Conservation (phyloP, 1,140 invertebrate species). For the Lordiphosa clarofinis region DNA sequence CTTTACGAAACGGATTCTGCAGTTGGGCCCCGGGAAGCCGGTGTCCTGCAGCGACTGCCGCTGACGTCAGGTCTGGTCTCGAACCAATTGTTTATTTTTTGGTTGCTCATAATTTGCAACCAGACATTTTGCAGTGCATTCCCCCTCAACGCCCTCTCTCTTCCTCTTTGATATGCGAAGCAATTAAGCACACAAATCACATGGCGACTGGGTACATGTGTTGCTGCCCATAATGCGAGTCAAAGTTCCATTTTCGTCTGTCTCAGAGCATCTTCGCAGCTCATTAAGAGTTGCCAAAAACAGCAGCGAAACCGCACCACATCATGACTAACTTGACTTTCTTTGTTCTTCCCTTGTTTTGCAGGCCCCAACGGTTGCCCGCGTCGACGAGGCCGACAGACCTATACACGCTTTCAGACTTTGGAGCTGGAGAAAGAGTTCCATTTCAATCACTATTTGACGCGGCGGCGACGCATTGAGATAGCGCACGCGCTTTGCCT, state of each 20-base stretch:
- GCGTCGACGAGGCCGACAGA: slow-evolving; percentile 94
- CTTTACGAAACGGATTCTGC: slow-evolving; percentile 62
- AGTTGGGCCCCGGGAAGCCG: slow-evolving; percentile 51
- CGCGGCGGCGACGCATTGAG: slow-evolving; percentile 96
- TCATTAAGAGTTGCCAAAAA: slow-evolving; percentile 58
- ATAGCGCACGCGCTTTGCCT: slow-evolving; percentile 97
- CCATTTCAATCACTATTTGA: slow-evolving; percentile 98
- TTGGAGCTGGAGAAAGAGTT: slow-evolving; percentile 98
- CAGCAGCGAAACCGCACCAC: slow-evolving; percentile 7
- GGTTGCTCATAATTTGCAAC: slow-evolving; percentile 42
- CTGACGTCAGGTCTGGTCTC: slow-evolving; percentile 52
- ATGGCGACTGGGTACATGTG: slow-evolving; percentile 50
- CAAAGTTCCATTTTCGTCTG: slow-evolving; percentile 44
- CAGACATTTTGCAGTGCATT: slow-evolving; percentile 46
- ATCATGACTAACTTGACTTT: slow-evolving; percentile 49
- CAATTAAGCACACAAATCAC: slow-evolving; percentile 58
- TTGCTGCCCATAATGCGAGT: slow-evolving; percentile 20
- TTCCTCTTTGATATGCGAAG: slow-evolving; percentile 8
- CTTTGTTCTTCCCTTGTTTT: slow-evolving; percentile 72
- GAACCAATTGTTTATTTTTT: slow-evolving; percentile 38
- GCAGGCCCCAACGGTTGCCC: slow-evolving; percentile 97
- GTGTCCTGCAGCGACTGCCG: slow-evolving; percentile 54
- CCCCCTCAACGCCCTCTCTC: slow-evolving; percentile 4
- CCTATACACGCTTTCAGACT: slow-evolving; percentile 97
- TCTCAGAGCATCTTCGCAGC: slow-evolving; percentile 55